phyloP scores from a whole-genome alignment of 2,113 vertebrate species.

The Malurus elegans region DNA sequence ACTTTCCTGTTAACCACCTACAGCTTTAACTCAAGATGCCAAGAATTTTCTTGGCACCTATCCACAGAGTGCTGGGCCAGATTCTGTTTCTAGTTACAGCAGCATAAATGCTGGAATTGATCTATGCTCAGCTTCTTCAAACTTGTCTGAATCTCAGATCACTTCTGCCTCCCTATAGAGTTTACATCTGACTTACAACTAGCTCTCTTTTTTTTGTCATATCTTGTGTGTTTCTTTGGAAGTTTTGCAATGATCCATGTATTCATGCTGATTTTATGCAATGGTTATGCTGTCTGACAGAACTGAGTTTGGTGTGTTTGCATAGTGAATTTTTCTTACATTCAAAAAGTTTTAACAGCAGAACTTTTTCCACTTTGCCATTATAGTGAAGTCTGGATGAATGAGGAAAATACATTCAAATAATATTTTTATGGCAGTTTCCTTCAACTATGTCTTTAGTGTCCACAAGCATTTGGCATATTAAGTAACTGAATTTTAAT shows the following conservation, averaged over 20 bases:
- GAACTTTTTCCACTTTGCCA: background rate
- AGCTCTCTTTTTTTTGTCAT: background rate
- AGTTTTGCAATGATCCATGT: background rate
- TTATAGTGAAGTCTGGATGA: background rate
- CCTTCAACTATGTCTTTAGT: background rate
- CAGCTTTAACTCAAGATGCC: background rate
- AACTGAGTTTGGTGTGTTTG: background rate
- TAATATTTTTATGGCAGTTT: background rate
- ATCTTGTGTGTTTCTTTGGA: background rate
- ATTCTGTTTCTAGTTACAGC: slow-evolving; percentile 19
- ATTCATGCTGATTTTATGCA: background rate
- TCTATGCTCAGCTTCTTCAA: background rate
- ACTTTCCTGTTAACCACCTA: slow-evolving; percentile 49
- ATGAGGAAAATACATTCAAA: background rate
- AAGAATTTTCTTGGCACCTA: slow-evolving; percentile 35
- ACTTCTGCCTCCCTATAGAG: background rate
- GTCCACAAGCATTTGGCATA: background rate
- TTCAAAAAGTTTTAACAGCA: background rate
- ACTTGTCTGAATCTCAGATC: background rate
- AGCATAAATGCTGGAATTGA: background rate
- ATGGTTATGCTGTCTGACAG: background rate
- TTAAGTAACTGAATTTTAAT: background rate
- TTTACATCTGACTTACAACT: background rate
- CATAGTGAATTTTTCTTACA: background rate
- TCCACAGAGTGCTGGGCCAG: background rate